These are phyloP conservation scores for Phymanthus crucifer DNA, from an alignment of 92 coral and sea anemone species.

Conservation along the genomic window DNA sequence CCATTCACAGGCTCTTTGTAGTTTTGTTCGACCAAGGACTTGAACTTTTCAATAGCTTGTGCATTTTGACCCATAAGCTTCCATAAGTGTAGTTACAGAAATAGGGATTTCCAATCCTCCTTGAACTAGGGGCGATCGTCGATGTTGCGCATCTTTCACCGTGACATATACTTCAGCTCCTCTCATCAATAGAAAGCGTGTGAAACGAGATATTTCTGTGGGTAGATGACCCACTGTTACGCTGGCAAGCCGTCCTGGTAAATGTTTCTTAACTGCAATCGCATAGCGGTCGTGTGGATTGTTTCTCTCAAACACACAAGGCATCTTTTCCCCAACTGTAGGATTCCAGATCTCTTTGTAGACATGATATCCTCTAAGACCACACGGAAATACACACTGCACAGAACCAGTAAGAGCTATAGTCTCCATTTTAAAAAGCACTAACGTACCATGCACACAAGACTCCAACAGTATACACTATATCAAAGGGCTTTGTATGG, in stretches of 20 bases:
- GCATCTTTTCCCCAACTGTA: slow-evolving; percentile 33
- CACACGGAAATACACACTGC: slow-evolving; percentile 39
- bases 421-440: slow-evolving; percentile 8
- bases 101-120: not conserved
- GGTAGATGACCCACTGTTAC: slow-evolving; percentile 61
- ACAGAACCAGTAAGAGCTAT: slow-evolving; percentile 4
- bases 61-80: not conserved
- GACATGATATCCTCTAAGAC: slow-evolving; percentile 45
- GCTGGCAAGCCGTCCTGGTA: slow-evolving; percentile 44
- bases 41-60: slow-evolving; percentile 5
- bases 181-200: slow-evolving; percentile 23
- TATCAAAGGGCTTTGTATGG: not conserved
- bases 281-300: slow-evolving; percentile 45
- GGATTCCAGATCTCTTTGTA: slow-evolving; percentile 58
- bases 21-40: not conserved
- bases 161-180: slow-evolving; percentile 23
- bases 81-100: too few species aligned
- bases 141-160: slow-evolving; percentile 23
- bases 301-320: slow-evolving; percentile 50
- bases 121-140: slow-evolving; percentile 14
- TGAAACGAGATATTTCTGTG: slow-evolving; percentile 38
- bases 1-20: slow-evolving; percentile 22
- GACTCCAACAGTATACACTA: not conserved
- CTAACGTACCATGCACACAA: not conserved
- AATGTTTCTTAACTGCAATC: slow-evolving; percentile 48